Percentiles rank a stretch among this genome's conserved stretches.
Conservation (phyloP, 2,113 vertebrate species). For the Macquaria australasica region DNA sequence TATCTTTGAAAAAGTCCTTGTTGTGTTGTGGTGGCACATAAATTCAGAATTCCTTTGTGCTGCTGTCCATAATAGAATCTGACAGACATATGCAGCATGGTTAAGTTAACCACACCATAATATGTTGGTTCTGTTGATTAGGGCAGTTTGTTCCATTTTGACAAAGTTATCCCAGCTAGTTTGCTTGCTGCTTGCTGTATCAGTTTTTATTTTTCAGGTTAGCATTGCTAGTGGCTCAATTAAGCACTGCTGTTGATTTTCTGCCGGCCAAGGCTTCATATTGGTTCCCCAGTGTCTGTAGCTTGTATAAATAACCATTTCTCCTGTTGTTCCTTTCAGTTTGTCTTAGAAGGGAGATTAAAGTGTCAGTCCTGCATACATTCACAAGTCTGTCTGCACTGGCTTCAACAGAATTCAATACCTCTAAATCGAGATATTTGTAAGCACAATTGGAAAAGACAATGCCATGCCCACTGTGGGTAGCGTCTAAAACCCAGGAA, state of each 20-base stretch:
- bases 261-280: neutral
- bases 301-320: neutral
- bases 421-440: neutral
- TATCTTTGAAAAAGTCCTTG: neutral
- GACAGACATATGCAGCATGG: neutral
- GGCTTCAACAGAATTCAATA: neutral
- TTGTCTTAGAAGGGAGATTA: neutral
- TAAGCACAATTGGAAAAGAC: neutral
- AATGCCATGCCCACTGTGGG: neutral
- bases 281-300: slow-evolving; percentile 7
- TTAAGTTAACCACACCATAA: slow-evolving; percentile 2
- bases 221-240: neutral
- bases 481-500: neutral
- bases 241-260: slow-evolving; percentile 3
- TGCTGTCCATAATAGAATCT: neutral
- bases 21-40: neutral
- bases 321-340: neutral
- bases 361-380: neutral
- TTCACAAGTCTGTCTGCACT: neutral
- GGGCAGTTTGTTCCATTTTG: neutral
- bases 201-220: slow-evolving; percentile 16
- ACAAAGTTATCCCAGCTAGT: neutral
- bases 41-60: neutral
- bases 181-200: neutral
- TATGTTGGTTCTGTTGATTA: neutral